Percentiles rank a stretch among this genome's conserved stretches.
Evolutionary conservation across 2,888 invertebrate genomes (phyloP).

Genomic region (Metalampra italica): DNA sequence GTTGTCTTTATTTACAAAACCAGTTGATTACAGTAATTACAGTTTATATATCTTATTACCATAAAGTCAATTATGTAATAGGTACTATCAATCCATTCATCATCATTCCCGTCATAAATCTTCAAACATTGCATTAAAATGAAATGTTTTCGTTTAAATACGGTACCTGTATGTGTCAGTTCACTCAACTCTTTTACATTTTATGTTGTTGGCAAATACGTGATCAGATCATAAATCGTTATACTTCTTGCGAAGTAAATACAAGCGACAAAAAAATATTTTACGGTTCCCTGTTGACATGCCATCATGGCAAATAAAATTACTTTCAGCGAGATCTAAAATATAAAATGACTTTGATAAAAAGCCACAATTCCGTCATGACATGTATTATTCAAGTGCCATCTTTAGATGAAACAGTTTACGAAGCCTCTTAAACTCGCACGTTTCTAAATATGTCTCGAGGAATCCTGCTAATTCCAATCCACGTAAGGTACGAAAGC

Average conservation of each 20-base stretch:
- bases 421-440: background rate
- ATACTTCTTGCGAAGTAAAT: background rate
- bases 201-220: conserved; percentile 21
- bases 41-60: no score
- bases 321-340: background rate
- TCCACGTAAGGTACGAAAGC: conserved; percentile 17
- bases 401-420: conserved; percentile 3
- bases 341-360: background rate
- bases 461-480: conserved; percentile 17
- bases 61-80: no score
- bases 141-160: no score
- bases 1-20: no score
- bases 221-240: conserved; percentile 37
- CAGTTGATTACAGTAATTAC: no score
- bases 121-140: no score
- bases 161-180: background rate
- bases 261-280: conserved; percentile 11
- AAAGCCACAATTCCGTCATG: background rate
- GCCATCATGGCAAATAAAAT: conserved; percentile 1
- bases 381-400: background rate
- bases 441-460: conserved; percentile 1
- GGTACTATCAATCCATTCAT: conserved; percentile 16
- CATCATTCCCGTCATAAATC: conserved; percentile 4
- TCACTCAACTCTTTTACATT: conserved; percentile 5
- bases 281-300: conserved; percentile 24